phyloP scores from a whole-genome alignment of 92 coral and sea anemone genomes.

The Plumapathes pennacea region DNA sequence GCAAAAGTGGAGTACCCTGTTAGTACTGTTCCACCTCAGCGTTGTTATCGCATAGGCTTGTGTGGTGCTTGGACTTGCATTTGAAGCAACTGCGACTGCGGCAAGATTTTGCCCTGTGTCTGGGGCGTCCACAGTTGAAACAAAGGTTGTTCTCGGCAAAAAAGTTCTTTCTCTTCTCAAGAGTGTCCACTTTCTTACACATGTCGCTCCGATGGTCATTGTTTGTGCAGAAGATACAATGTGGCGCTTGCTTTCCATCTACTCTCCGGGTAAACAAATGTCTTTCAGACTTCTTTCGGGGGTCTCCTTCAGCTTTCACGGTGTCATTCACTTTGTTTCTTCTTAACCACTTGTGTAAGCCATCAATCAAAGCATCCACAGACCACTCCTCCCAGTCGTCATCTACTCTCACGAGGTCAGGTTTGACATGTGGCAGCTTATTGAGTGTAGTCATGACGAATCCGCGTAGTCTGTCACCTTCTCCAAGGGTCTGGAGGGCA shows the following conservation, averaged over 20 bases:
- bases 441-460: slow-evolving; percentile 44
- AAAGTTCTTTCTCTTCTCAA: slow-evolving; percentile 16
- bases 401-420: slow-evolving; percentile 58
- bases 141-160: slow-evolving; percentile 40
- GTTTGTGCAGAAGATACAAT: slow-evolving; percentile 4
- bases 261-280: slow-evolving; percentile 19
- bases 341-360: slow-evolving; percentile 32
- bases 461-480: slow-evolving; percentile 38
- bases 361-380: slow-evolving; percentile 32
- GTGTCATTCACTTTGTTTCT: slow-evolving; percentile 18
- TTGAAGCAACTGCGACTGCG: slow-evolving; percentile 43
- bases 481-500: slow-evolving; percentile 51
- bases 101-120: slow-evolving; percentile 46
- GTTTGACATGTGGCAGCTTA: slow-evolving; percentile 45
- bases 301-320: no score
- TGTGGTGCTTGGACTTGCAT: slow-evolving; percentile 46
- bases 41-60: slow-evolving; percentile 47
- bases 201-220: slow-evolving; percentile 4
- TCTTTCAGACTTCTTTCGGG: slow-evolving; percentile 4
- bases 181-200: not conserved
- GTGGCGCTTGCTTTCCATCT: not conserved
- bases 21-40: not conserved
- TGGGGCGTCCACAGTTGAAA: slow-evolving; percentile 53
- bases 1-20: not conserved
- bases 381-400: slow-evolving; percentile 59